A percentile compares a stretch with the other conserved stretches of the same genome.
Conservation (phyloP, 2,888 invertebrate species). For the Fissipunctia ypsillon region DNA sequence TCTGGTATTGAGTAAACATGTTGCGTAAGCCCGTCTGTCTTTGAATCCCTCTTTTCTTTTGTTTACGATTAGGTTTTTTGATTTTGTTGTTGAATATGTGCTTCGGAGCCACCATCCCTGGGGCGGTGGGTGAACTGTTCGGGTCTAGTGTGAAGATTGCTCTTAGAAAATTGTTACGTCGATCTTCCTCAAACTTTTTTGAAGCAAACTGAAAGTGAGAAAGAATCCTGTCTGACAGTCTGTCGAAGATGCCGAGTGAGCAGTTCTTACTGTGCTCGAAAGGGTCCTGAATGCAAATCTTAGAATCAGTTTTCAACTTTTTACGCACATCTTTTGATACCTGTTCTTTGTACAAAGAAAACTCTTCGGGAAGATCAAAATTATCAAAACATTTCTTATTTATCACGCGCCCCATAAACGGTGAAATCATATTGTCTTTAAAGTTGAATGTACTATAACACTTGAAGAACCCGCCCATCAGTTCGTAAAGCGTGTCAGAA, state of each 20-base stretch:
- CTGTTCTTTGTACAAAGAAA: conserved; percentile 81
- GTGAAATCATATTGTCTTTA: conserved; percentile 89
- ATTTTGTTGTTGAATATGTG: conserved; percentile 50
- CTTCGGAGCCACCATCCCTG: not conserved
- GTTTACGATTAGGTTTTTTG: conserved; percentile 44
- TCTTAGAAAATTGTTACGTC: conserved; percentile 62
- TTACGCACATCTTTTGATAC: conserved; percentile 64
- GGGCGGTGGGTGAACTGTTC: conserved; percentile 1
- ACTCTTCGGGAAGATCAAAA: conserved; percentile 71
- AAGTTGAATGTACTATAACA: conserved; percentile 91
- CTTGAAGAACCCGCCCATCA: conserved; percentile 92
- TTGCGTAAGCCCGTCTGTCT: not conserved
- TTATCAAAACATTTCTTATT: conserved; percentile 78
- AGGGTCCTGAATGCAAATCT: conserved; percentile 91
- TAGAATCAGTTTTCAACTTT: conserved; percentile 74
- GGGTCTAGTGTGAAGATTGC: conserved; percentile 60
- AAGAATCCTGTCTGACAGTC: conserved; percentile 63
- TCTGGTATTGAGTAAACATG: conserved; percentile 3
- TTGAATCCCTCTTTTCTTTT: conserved; percentile 13
- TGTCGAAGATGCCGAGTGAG: conserved; percentile 72
- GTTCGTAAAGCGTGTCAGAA: conserved; percentile 81
- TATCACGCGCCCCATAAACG: conserved; percentile 89
- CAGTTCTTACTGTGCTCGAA: conserved; percentile 91
- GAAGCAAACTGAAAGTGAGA: conserved; percentile 68
- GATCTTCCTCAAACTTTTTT: conserved; percentile 63